phyloP scores from a whole-genome alignment of 2,888 invertebrate genomes.

The Selenia dentaria region DNA sequence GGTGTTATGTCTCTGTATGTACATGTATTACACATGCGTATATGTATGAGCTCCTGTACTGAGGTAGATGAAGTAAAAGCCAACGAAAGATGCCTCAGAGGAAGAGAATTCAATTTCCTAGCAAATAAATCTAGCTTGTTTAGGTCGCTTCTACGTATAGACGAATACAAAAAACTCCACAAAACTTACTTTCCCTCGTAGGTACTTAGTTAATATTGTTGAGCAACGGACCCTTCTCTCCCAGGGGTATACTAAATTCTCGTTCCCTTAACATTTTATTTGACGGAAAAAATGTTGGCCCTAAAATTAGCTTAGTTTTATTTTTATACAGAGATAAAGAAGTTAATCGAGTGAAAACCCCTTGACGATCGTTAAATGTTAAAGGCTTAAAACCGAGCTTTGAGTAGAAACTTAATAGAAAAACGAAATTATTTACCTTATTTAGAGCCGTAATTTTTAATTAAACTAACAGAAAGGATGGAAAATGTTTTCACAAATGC shows the following conservation, averaged over 20 bases:
- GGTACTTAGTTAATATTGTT: constrained; percentile 12
- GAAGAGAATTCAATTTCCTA: not conserved
- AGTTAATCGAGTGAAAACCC: constrained; percentile 1
- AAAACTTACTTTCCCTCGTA: constrained; percentile 1
- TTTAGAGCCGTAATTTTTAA: too few species aligned
- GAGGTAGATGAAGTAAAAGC: too few species aligned
- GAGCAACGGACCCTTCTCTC: constrained; percentile 13
- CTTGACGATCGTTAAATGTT: constrained; percentile 1
- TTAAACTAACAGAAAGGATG: too few species aligned
- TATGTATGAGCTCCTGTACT: too few species aligned
- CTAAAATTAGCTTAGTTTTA: constrained; percentile 21
- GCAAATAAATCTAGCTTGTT: not conserved
- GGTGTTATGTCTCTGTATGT: too few species aligned
- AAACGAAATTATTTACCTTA: too few species aligned
- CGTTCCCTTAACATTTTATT: constrained; percentile 18
- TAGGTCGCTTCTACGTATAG: not conserved
- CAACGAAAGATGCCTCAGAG: too few species aligned
- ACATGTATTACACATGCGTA: too few species aligned
- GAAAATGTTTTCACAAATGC: too few species aligned
- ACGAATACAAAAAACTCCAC: not conserved
- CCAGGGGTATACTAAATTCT: constrained; percentile 17
- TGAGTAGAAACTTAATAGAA: not conserved
- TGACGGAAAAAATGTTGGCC: constrained; percentile 13
- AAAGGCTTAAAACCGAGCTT: not conserved
- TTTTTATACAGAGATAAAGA: constrained; percentile 7